Percentiles rank a stretch among this genome's conserved stretches.
Evolutionary conservation across 2,888 invertebrate species (phyloP).

Genomic region (Drosophila kambysellisi): DNA sequence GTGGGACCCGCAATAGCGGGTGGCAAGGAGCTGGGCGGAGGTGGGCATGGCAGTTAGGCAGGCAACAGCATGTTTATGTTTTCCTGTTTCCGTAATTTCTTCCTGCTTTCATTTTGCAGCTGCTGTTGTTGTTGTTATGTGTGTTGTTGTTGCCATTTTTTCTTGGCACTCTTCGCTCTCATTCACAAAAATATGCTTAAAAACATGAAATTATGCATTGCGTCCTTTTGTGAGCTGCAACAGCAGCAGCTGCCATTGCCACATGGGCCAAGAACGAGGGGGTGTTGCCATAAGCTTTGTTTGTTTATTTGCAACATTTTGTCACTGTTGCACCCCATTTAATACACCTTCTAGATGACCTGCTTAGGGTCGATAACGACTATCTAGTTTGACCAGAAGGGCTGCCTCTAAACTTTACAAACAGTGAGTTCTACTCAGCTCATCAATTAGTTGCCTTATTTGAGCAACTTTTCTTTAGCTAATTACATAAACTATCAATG

Average conservation of each 20-base stretch:
- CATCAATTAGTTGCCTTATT: constrained; percentile 6
- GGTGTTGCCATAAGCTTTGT: neutral
- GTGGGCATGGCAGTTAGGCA: constrained; percentile 40
- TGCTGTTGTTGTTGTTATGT: constrained; percentile 29
- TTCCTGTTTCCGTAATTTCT: constrained; percentile 80
- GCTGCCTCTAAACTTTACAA: neutral
- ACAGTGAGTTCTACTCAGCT: neutral
- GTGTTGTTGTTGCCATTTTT: constrained; percentile 33
- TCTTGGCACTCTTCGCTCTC: constrained; percentile 40
- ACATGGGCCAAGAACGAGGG: constrained; percentile 1
- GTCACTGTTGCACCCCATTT: constrained; percentile 15
- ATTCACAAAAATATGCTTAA: constrained; percentile 34
- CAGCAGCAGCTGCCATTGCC: constrained; percentile 24
- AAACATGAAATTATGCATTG: constrained; percentile 56
- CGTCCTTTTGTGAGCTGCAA: constrained; percentile 48
- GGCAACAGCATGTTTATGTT: constrained; percentile 73
- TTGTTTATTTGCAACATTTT: constrained; percentile 29
- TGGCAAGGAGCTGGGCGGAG: neutral
- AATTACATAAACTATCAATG: neutral
- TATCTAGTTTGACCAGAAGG: neutral
- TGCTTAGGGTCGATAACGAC: neutral
- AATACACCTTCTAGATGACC: neutral
- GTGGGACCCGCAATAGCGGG: neutral
- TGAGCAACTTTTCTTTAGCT: neutral
- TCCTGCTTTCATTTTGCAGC: constrained; percentile 67